Evolutionary conservation across 1,140 invertebrate species (phyloP), one percentile per base, ranked within the genome.

Genomic region (Cotesia vestalis): DNA sequence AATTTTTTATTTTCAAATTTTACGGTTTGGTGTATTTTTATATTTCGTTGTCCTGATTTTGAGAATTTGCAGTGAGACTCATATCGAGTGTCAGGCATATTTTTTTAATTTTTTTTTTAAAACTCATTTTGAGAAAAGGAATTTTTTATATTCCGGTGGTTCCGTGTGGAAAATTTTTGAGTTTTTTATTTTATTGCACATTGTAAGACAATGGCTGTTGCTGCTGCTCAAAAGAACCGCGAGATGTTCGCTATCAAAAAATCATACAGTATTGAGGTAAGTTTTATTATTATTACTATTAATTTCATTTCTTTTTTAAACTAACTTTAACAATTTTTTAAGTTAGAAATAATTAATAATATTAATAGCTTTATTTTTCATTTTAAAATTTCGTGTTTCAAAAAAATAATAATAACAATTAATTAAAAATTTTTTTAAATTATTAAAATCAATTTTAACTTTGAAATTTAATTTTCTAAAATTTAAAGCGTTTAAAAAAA

Each of bases 241-340:
- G 94, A 96, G 86, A 94, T 95, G 92, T 96, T 96, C 90, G 94
- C 94, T 86, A 96, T 96, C 88, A 96, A 96, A 88, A 97, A 97
- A 85, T 96, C 95, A 77, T 98, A 97, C 91, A 97, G 95, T 89
- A 96, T 97, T 84, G 96, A 97, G 94, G 96, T 97, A 89, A 93
- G 93, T 90, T 9, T 9, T n/a, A 36, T 35, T 27, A 27, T 34
- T 34, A 27, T 27, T 27, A 27, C 17, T 1, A 17, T 1, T 17
- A 17, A 17, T 17, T 27, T 27, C 27, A 27, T 61, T 20, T 11
- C 4, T 35, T 60, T 60, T 20, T 27, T 17, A 11, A 0, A 60
- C 5, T 60, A 60, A 20, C 17, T 59, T 17, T 12, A 17, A 17
- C 11, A 59, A 11, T 59, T 59, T 17, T 59, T 59, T 59, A 6